These are phyloP conservation scores for Burhinus bistriatus DNA, from an alignment of 2,113 vertebrate species.

Conservation along the genomic window DNA sequence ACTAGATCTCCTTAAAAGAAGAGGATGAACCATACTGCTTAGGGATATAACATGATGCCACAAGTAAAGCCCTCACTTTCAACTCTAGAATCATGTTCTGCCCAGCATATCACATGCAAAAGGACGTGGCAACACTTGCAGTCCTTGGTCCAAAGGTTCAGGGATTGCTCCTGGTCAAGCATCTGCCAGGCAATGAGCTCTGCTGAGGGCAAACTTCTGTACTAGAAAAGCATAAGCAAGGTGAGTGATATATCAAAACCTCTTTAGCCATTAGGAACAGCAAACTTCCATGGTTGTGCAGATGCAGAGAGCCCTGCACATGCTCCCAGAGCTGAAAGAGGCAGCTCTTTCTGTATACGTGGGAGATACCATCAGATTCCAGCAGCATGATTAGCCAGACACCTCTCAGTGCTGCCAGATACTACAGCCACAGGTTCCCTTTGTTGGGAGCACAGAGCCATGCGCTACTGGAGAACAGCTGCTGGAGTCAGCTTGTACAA, in stretches of 20 bases:
- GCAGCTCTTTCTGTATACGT: fast-evolving
- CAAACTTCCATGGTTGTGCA: neutral
- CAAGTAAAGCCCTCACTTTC: neutral
- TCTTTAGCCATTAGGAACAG: neutral
- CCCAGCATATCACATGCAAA: neutral
- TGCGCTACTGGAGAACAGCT: fast-evolving
- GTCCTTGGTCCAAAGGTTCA: neutral
- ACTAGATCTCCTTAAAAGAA: neutral
- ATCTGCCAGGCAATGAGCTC: neutral
- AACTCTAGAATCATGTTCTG: neutral
- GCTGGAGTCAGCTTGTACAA: neutral
- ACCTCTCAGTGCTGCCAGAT: neutral
- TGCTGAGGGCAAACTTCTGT: neutral
- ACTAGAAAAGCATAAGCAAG: neutral
- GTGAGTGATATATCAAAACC: neutral
- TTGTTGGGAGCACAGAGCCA: neutral
- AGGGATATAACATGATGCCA: neutral
- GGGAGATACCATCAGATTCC: neutral
- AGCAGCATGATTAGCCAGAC: neutral
- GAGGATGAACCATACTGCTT: neutral
- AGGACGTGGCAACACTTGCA: neutral
- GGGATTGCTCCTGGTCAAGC: neutral
- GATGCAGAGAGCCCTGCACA: neutral
- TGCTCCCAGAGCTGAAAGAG: neutral
- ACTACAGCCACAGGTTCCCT: fast-evolving